Evolutionary conservation across 1,140 invertebrate species (phyloP).

Genomic region (Drosophila pseudoananassae): DNA sequence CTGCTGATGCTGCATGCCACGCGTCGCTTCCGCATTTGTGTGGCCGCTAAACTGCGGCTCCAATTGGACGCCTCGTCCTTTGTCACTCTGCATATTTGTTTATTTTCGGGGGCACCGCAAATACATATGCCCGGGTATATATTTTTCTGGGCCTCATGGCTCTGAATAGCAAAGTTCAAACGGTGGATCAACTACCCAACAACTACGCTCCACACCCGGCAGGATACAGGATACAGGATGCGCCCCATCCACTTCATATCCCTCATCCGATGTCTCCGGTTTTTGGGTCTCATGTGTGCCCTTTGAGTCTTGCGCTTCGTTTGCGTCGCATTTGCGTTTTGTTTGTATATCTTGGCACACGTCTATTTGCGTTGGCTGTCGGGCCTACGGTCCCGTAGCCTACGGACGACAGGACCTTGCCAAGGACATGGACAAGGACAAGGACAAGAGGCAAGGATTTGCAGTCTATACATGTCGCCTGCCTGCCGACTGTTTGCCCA

Average conservation of each 20-base stretch:
- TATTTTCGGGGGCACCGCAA: constrained; percentile 2
- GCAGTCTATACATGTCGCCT: constrained; percentile 23
- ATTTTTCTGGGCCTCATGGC: background rate
- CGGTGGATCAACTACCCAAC: constrained; percentile 47
- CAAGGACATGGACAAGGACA: constrained; percentile 39
- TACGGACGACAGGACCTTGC: constrained; percentile 4
- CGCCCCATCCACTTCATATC: background rate
- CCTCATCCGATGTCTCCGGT: constrained; percentile 26
- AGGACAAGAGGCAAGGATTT: constrained; percentile 43
- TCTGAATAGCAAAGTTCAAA: constrained; percentile 59
- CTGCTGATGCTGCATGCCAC: constrained; percentile 40
- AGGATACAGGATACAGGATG: background rate
- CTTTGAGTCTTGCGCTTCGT: constrained; percentile 37
- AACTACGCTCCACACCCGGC: constrained; percentile 12
- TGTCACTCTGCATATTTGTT: constrained; percentile 32
- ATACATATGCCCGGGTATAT: background rate
- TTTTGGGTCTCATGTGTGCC: constrained; percentile 46
- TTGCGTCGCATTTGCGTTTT: constrained; percentile 40
- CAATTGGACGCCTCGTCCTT: constrained; percentile 45
- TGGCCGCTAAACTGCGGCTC: constrained; percentile 56
- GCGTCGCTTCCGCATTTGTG: constrained; percentile 43
- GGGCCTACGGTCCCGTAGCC: constrained; percentile 29
- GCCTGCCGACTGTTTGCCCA: constrained; percentile 38
- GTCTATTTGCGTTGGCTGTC: constrained; percentile 66
- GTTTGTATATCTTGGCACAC: constrained; percentile 50